Percentiles rank a stretch among this genome's conserved stretches.
Conservation (phyloP, 2,797 vertebrate genomes). For the Anomalospiza imberbis region DNA sequence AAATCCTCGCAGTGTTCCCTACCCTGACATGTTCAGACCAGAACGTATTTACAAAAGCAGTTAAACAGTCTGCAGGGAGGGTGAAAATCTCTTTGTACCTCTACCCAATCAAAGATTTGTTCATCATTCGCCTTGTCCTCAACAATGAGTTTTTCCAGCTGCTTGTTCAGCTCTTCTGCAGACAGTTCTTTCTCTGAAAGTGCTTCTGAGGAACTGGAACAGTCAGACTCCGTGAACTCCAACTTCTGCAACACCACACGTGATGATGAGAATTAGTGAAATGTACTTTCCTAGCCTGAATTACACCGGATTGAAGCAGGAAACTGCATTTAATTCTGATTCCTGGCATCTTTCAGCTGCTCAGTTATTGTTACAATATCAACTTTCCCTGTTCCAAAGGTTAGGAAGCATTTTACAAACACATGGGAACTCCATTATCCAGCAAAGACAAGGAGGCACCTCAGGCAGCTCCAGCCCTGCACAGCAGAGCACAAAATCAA, state of each 20-base stretch:
- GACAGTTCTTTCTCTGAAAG: conserved; percentile 81
- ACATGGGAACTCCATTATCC: neutral
- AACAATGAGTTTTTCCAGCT: conserved; percentile 90
- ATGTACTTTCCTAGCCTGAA: neutral
- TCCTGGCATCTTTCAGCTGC: neutral
- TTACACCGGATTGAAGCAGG: neutral
- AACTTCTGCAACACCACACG: conserved; percentile 83
- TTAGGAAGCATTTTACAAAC: neutral
- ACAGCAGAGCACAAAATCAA: neutral
- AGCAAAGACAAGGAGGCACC: neutral
- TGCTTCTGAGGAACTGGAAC: conserved; percentile 78
- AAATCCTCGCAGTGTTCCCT: neutral
- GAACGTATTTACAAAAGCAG: neutral
- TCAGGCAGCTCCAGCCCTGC: neutral
- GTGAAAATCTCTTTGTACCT: conserved; percentile 78
- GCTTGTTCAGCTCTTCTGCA: conserved; percentile 86
- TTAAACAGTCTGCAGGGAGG: neutral
- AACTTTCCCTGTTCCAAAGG: neutral
- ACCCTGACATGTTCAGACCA: neutral
- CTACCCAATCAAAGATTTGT: conserved; percentile 98
- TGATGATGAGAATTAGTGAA: neutral
- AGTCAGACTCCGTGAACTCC: conserved; percentile 82
- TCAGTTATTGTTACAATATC: neutral
- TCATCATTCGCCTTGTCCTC: conserved; percentile 94
- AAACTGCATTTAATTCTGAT: neutral